Evolutionary conservation across 2,797 vertebrate genomes (phyloP).

Genomic region (Chelidonichthys spinosus): DNA sequence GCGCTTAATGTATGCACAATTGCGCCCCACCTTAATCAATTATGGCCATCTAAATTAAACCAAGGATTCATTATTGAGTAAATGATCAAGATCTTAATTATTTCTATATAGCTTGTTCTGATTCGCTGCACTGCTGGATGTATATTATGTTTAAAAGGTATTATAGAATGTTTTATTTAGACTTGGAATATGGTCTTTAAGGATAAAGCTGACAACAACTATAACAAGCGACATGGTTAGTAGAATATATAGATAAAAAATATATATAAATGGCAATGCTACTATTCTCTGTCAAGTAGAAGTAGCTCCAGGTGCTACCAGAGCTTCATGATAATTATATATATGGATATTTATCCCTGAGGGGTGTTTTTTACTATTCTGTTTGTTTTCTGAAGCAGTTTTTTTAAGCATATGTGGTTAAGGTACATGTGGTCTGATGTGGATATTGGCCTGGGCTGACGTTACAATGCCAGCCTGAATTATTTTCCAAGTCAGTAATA

Average conservation of each 20-base stretch:
- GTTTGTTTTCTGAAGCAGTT: neutral
- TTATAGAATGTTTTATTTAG: neutral
- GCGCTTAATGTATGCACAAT: conserved; percentile 67
- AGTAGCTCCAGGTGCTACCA: too few species aligned
- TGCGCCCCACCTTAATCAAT: conserved; percentile 61
- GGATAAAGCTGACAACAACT: neutral
- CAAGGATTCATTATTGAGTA: conserved; percentile 61
- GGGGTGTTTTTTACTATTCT: neutral
- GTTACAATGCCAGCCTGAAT: neutral
- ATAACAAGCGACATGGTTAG: neutral
- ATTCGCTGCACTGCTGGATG: neutral
- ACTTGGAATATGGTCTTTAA: neutral
- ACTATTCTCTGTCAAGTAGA: too few species aligned
- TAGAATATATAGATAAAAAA: neutral
- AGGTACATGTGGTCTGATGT: neutral
- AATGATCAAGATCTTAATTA: conserved; percentile 56
- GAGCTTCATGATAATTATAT: too few species aligned
- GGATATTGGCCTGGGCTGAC: neutral
- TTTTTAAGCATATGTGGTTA: neutral
- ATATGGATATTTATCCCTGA: too few species aligned
- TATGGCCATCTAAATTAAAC: conserved; percentile 67
- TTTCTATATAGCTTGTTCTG: neutral
- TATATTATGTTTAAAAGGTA: conserved; percentile 6
- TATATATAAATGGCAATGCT: neutral
- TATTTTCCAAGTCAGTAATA: neutral